These are phyloP conservation scores for Hemibates koningsi DNA, from an alignment of 2,113 vertebrate species.

Conservation along the genomic window DNA sequence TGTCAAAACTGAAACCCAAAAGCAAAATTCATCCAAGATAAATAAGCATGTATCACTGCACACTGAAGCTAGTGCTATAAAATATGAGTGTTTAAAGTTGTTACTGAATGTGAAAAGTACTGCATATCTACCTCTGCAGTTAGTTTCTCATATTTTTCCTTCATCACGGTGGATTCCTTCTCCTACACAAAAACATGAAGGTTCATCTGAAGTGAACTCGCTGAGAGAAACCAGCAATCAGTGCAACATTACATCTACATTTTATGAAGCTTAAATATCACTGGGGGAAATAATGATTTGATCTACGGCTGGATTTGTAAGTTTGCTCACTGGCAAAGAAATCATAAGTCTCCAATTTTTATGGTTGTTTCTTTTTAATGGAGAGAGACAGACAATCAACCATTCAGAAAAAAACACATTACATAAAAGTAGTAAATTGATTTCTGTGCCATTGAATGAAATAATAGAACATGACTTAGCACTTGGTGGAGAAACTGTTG, in stretches of 20 bases:
- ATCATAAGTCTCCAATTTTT: background rate
- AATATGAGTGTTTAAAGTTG: background rate
- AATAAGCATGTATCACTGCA: background rate
- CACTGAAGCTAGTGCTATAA: background rate
- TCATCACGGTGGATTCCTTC: background rate
- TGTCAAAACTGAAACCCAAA: background rate
- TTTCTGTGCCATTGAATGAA: background rate
- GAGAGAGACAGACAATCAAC: background rate
- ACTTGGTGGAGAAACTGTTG: background rate
- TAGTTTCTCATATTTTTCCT: constrained; percentile 28
- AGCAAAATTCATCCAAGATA: background rate
- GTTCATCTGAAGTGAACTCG: background rate
- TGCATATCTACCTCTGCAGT: constrained; percentile 11
- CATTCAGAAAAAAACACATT: background rate
- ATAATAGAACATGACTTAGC: background rate
- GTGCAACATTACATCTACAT: background rate
- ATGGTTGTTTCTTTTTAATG: background rate
- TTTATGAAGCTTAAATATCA: background rate
- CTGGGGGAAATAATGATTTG: background rate
- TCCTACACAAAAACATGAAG: constrained; percentile 30
- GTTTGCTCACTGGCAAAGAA: background rate
- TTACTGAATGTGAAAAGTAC: background rate
- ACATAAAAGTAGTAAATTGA: background rate
- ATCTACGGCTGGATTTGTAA: background rate
- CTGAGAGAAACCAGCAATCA: background rate